A percentile compares a stretch with the other conserved stretches of the same genome.
Evolutionary conservation across 2,888 invertebrate species (phyloP).

Genomic region (Athetis lepigone): DNA sequence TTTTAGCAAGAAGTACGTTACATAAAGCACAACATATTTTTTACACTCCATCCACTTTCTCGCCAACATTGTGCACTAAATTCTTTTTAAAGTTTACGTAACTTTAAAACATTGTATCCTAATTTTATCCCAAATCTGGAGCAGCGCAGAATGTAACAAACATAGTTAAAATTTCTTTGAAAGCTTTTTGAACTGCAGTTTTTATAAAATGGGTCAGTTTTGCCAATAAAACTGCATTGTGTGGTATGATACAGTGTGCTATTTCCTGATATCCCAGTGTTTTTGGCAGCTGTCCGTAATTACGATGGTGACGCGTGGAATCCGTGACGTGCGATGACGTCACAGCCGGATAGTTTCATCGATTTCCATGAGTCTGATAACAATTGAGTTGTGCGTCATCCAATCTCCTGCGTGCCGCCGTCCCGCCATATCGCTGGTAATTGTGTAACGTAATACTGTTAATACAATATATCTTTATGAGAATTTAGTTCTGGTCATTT

Average conservation of each 20-base stretch:
- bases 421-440: conserved; percentile 63
- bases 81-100: conserved; percentile 37
- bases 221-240: conserved; percentile 47
- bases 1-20: neutral
- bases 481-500: conserved; percentile 39
- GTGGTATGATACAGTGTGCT: conserved; percentile 27
- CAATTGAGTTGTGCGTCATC: conserved; percentile 63
- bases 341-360: conserved; percentile 64
- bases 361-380: conserved; percentile 69
- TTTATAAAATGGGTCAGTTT: conserved; percentile 52
- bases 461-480: conserved; percentile 44
- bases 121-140: conserved; percentile 31
- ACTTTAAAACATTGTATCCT: conserved; percentile 44
- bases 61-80: conserved; percentile 25
- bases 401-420: conserved; percentile 62
- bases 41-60: neutral
- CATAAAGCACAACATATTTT: conserved; percentile 2
- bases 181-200: conserved; percentile 24
- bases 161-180: conserved; percentile 31
- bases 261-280: conserved; percentile 25
- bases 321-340: conserved; percentile 64
- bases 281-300: conserved; percentile 56
- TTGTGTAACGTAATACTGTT: conserved; percentile 53
- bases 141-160: conserved; percentile 26
- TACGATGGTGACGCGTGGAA: conserved; percentile 44